phyloP scores from a whole-genome alignment of 1,140 invertebrate species.

The Rhizoglyphus robini region DNA sequence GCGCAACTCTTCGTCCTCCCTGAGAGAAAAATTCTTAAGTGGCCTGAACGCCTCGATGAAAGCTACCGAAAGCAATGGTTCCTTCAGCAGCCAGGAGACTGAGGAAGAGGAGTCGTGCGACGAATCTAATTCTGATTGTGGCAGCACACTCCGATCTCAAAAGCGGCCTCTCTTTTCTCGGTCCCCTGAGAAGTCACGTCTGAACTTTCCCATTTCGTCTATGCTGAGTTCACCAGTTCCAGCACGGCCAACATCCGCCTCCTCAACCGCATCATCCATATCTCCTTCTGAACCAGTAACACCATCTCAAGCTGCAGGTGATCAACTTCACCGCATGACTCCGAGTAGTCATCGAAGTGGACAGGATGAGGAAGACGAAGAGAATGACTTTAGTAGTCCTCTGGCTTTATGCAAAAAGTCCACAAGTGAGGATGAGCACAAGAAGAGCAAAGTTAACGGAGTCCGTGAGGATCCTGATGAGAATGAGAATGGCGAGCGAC shows the following conservation, averaged over 20 bases:
- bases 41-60: not conserved
- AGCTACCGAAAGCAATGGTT: conserved; percentile 14
- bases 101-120: conserved; percentile 13
- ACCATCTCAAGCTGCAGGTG: not conserved
- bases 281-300: not conserved
- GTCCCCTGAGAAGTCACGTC: not conserved
- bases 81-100: conserved; percentile 2
- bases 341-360: conserved; percentile 12
- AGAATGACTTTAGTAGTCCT: not conserved
- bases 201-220: conserved; percentile 10
- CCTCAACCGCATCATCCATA: conserved; percentile 13
- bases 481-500: not conserved
- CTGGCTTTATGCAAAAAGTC: not conserved
- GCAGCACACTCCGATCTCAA: not conserved
- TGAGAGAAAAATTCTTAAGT: not conserved
- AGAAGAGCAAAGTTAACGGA: not conserved
- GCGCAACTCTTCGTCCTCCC: conserved; percentile 2
- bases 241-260: conserved; percentile 3
- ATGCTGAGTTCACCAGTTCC: conserved; percentile 8
- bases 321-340: not conserved
- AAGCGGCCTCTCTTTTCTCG: not conserved
- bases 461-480: not conserved
- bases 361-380: not conserved
- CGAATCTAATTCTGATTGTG: conserved; percentile 9
- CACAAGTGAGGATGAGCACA: not conserved